Base-by-base conservation (phyloP, 2,888 invertebrate genomes). In the Hirtodrosophila trivittata region DNA sequence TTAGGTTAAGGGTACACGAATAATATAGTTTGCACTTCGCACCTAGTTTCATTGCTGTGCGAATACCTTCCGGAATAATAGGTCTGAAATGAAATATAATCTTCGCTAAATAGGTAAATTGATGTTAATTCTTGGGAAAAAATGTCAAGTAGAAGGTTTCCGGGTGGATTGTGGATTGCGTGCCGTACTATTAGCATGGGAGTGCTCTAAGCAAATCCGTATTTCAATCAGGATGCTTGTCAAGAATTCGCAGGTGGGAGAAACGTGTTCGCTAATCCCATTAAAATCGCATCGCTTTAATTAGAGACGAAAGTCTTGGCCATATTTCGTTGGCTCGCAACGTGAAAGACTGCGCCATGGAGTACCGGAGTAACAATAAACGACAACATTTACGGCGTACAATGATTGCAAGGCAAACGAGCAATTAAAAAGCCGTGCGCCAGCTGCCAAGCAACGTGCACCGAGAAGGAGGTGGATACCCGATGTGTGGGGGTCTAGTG, bases 341-440 rank as follows among this genome's bases (percentile, higher is more conserved):
- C 66, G 69, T 69, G 60, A 60, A 35, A 42, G 56, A 58, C 51
- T 59, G 59, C 49, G 52, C 39, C 18, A 28, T 39, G 43, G 14
- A 25, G 38, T 3, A 55, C 58, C 59, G 71, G 49, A 43, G 60
- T 63, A 78, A 81, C 76, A 78, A 78, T 82, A 82, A 78, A 78
- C 83, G 80, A 65, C 75, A 77, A 75, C 77, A 72, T 85, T 82
- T 77, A 85, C 75, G 77, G 69, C 45, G 77, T 50, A 63, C 73
- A 85, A 81, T 82, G 83, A 82, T 85, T 80, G 86, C 83, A 65
- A 70, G 77, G 82, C 66, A 81, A 81, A 81, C 80, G 80, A 81
- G 80, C 84, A 81, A 84, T 81, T 81, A 81, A 81, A 81, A 84
- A 74, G 73, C 66, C 75, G 70, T 77, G 77, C 64, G 77, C 65